Conservation (phyloP, 2,797 vertebrate genomes). For the Sus cebifrons region DNA sequence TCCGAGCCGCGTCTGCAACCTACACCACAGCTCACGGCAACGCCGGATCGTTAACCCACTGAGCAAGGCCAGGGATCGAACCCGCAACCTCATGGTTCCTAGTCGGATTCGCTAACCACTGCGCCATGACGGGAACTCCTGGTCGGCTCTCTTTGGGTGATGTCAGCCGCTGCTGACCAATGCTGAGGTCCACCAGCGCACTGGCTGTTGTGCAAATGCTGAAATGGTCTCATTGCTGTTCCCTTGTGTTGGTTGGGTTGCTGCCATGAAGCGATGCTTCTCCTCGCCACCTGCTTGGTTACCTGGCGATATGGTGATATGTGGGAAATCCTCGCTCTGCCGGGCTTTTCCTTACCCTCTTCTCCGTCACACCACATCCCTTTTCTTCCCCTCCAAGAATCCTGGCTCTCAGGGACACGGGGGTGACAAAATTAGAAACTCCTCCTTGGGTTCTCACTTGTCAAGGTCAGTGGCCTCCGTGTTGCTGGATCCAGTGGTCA, state of each 20-base stretch:
- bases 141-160: background rate
- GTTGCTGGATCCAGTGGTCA: background rate
- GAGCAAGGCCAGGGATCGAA: no score
- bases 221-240: no score
- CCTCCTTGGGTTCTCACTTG: background rate
- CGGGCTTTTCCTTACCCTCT: background rate
- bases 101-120: no score
- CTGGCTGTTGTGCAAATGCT: fast-evolving
- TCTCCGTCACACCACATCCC: background rate
- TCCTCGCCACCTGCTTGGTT: background rate
- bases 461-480: no score
- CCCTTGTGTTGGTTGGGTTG: background rate
- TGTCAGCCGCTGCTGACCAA: no score
- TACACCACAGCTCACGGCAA: no score
- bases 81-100: no score
- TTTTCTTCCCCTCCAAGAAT: background rate
- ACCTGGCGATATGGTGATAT: background rate
- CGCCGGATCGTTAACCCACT: no score
- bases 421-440: background rate
- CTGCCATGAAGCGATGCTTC: background rate
- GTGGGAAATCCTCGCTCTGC: background rate
- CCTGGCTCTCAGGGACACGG: background rate
- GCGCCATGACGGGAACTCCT: background rate
- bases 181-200: background rate
- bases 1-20: no score